Base-by-base conservation (phyloP, 2,113 vertebrate genomes). In the Xiphophorus hellerii region DNA sequence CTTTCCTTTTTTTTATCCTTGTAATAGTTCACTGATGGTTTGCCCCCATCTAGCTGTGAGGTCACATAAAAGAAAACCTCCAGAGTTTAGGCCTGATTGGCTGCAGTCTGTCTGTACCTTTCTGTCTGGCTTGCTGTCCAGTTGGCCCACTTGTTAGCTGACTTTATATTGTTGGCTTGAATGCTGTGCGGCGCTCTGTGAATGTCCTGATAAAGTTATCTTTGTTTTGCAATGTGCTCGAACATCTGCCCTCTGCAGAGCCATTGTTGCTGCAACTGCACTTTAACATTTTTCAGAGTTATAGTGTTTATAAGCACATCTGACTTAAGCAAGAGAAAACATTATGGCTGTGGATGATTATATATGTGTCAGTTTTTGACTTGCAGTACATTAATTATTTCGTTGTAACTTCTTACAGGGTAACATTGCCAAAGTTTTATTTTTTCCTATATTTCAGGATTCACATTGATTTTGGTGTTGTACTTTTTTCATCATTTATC, bases 161-260 rank as follows among this genome's bases (percentile, higher is more conserved):
- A 86, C 84, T 90, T 86, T 86, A 86, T 89, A 74, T 86, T 84
- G 86, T 87, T 93, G 88, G 90, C 90, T 73, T 77, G 84, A 65
- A 68, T 71, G 68, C 80, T 80, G n/a, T 66, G 71, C 27, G 22
- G 69, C 71, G 84, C 81, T 91, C 87, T 91, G 84, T 87, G 86
- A 87, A 80, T 76, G 82, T 81, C 71, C 82, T 90, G 88, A 92
- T 93, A 89, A 90, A 92, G 87, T 84, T 91, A 87, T 84, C 88
- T 87, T 84, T 65, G 78, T 54, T 85, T 66, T 84, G 85, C 92
- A 89, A 87, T 86, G 85, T 85, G 89, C 88, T 81, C 77, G 81
- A 81, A 86, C 84, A 87, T 91, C 88, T 87, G 83, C 85, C 88
- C 86, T 91, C 82, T 83, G 75, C 87, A 84, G 86, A 81, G 78